These are phyloP conservation scores for Rhipidura dahli DNA, from an alignment of 2,113 vertebrate genomes.

Conservation along the genomic window DNA sequence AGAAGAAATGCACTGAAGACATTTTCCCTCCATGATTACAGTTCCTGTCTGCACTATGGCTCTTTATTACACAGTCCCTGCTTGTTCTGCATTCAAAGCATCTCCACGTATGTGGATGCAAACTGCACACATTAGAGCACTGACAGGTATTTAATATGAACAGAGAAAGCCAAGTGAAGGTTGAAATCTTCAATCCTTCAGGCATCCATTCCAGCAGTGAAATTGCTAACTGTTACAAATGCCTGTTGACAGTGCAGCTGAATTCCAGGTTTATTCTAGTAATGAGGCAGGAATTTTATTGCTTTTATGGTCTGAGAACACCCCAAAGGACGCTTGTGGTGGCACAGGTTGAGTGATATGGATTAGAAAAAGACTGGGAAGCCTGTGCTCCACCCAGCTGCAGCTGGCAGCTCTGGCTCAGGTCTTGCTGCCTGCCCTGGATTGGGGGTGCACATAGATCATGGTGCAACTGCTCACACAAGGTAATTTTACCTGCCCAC, in stretches of 20 bases:
- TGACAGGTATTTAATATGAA: neutral
- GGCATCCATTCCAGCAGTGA: neutral
- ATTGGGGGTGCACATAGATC: too few species aligned
- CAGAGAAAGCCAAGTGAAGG: neutral
- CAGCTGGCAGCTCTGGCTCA: neutral
- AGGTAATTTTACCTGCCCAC: neutral
- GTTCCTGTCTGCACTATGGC: neutral
- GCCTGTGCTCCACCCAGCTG: neutral
- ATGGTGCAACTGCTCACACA: fast-evolving
- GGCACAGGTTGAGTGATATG: neutral
- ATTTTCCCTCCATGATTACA: neutral
- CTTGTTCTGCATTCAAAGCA: neutral
- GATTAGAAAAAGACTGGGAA: neutral
- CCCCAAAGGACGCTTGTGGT: neutral
- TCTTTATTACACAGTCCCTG: neutral
- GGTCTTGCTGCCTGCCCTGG: neutral
- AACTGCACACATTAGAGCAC: neutral
- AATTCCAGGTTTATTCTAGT: neutral
- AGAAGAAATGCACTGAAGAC: neutral
- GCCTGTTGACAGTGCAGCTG: neutral
- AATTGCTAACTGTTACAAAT: neutral
- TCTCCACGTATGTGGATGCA: neutral
- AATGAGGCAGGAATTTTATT: neutral
- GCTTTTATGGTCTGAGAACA: neutral
- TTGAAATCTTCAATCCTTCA: neutral